Conservation (phyloP, 2,888 invertebrate genomes). For the Apamea sordens region DNA sequence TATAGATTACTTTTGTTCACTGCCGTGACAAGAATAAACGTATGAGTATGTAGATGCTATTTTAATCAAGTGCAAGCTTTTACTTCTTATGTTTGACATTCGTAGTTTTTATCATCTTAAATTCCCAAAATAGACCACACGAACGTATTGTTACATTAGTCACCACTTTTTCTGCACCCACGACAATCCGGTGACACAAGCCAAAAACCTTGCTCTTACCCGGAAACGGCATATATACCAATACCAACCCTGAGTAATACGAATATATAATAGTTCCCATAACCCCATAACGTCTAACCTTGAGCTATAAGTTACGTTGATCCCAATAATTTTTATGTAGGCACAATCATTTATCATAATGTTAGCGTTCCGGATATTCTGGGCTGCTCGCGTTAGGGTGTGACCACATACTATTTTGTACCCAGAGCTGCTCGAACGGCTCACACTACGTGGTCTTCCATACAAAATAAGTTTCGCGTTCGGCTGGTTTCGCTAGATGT, state of each 20-base stretch:
- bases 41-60: neutral
- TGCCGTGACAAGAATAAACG: neutral
- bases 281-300: conserved; percentile 56
- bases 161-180: conserved; percentile 30
- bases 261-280: conserved; percentile 31
- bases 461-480: conserved; percentile 42
- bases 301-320: conserved; percentile 62
- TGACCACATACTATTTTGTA: conserved; percentile 46
- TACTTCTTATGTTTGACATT: neutral
- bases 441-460: conserved; percentile 19
- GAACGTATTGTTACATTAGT: conserved; percentile 16
- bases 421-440: conserved; percentile 20
- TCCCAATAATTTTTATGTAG: conserved; percentile 63
- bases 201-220: conserved; percentile 8
- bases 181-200: conserved; percentile 3
- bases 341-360: conserved; percentile 67
- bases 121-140: neutral
- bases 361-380: conserved; percentile 62
- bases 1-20: neutral
- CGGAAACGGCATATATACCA: conserved; percentile 38
- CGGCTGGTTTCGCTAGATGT: conserved; percentile 13
- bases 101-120: neutral
- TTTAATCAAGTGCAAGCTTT: neutral
- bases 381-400: conserved; percentile 46
- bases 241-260: conserved; percentile 24